Conservation (phyloP, 2,113 vertebrate species). For the Haliaeetus leucogaster region DNA sequence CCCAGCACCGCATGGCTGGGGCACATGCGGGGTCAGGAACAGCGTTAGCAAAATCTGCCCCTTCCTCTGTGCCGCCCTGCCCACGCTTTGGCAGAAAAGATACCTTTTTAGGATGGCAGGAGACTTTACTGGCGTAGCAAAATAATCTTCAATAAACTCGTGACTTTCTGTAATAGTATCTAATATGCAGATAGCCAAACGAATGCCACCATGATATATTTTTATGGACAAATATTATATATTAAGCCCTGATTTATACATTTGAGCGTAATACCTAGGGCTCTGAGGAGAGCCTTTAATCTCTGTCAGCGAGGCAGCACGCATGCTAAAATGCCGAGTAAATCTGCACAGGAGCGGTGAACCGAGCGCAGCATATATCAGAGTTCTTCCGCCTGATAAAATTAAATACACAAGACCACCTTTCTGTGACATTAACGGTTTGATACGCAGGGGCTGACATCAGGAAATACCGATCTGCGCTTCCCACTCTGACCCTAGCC, state of each 20-base stretch:
- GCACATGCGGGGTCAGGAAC: rapidly evolving
- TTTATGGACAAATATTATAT: conserved; percentile 63
- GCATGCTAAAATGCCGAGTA: conserved; percentile 33
- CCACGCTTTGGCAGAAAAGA: background rate
- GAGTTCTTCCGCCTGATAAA: background rate
- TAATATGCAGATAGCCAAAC: conserved; percentile 52
- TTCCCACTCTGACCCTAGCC: background rate
- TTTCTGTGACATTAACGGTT: background rate
- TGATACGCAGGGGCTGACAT: background rate
- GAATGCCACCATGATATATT: conserved; percentile 42
- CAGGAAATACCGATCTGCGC: background rate
- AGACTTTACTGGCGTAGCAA: background rate
- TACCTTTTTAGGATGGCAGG: background rate
- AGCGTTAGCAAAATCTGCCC: background rate
- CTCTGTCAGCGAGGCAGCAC: conserved; percentile 43
- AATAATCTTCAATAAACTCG: conserved; percentile 15
- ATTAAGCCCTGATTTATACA: conserved; percentile 60
- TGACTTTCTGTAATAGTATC: conserved; percentile 27
- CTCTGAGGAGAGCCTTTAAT: conserved; percentile 65
- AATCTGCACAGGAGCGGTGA: conserved; percentile 42
- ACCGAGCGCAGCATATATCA: background rate
- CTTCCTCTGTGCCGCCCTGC: background rate
- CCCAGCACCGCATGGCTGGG: rapidly evolving
- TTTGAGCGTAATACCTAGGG: conserved; percentile 52
- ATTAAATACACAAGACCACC: conserved; percentile 31